phyloP scores from a whole-genome alignment of 92 coral and sea anemone species.

The Pocillopora meandrina region DNA sequence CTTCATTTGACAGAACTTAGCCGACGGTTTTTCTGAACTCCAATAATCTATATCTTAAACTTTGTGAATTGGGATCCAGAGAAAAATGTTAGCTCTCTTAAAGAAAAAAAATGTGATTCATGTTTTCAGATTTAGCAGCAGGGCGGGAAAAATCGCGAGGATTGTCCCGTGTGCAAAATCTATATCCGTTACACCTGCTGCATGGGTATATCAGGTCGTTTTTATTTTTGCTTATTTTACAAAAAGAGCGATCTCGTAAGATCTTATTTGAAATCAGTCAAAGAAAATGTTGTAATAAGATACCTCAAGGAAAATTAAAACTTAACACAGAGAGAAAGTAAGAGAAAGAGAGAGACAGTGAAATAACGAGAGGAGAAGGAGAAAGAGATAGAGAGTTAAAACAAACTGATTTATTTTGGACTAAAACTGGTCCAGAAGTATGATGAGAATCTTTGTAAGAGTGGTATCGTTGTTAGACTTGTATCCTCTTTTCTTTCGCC shows the following conservation, averaged over 20 bases:
- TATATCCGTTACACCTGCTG: slow-evolving; percentile 10
- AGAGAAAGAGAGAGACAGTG: no score
- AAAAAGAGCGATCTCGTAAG: no score
- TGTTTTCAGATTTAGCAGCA: background rate
- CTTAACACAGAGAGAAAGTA: no score
- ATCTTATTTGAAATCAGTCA: no score
- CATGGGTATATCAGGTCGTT: background rate
- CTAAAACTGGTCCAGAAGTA: background rate
- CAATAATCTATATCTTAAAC: background rate
- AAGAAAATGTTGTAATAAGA: no score
- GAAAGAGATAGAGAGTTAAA: background rate
- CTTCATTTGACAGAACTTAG: no score
- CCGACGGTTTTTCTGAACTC: background rate
- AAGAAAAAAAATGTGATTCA: background rate
- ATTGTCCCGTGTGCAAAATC: background rate
- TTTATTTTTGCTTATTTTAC: no score
- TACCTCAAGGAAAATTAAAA: no score
- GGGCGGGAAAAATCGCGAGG: background rate
- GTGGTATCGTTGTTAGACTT: no score
- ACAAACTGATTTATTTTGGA: background rate
- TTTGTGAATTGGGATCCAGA: background rate
- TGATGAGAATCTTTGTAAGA: no score
- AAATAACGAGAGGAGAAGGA: background rate
- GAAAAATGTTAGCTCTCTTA: background rate
- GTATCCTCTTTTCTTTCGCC: no score